A percentile compares a stretch with the other conserved stretches of the same genome.
phyloP scores from a whole-genome alignment of 2,113 vertebrate genomes.

The Lates calcarifer region DNA sequence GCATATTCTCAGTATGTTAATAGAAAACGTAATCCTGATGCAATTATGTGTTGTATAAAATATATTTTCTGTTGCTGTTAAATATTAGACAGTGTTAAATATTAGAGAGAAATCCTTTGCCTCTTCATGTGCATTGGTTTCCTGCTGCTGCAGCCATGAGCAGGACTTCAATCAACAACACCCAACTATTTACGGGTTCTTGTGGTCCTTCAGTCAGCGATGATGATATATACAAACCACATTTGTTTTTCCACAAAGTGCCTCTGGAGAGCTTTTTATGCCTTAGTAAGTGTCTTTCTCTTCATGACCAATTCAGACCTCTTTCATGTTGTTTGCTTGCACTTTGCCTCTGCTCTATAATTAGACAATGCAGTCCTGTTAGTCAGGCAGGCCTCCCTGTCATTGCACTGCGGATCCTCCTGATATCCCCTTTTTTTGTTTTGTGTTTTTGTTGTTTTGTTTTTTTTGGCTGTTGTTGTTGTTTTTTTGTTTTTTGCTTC shows the following conservation, averaged over 20 bases:
- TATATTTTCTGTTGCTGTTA: neutral
- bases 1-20: neutral
- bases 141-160: neutral
- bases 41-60: neutral
- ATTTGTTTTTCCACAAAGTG: constrained; percentile 12
- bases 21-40: neutral
- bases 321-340: constrained; percentile 11
- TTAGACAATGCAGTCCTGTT: constrained; percentile 38
- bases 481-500: neutral
- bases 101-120: neutral
- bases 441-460: neutral
- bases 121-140: neutral
- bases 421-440: constrained; percentile 21
- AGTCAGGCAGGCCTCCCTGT: constrained; percentile 32
- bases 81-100: neutral
- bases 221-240: constrained; percentile 25
- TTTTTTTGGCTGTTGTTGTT: neutral
- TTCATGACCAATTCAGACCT: neutral
- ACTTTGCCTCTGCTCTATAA: constrained; percentile 33
- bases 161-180: neutral
- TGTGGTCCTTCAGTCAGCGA: constrained; percentile 9
- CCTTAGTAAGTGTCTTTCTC: neutral
- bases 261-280: constrained; percentile 20
- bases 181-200: neutral
- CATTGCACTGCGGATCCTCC: constrained; percentile 18